phyloP scores from a whole-genome alignment of 2,113 vertebrate genomes.

The Coptodon bakossiorum region DNA sequence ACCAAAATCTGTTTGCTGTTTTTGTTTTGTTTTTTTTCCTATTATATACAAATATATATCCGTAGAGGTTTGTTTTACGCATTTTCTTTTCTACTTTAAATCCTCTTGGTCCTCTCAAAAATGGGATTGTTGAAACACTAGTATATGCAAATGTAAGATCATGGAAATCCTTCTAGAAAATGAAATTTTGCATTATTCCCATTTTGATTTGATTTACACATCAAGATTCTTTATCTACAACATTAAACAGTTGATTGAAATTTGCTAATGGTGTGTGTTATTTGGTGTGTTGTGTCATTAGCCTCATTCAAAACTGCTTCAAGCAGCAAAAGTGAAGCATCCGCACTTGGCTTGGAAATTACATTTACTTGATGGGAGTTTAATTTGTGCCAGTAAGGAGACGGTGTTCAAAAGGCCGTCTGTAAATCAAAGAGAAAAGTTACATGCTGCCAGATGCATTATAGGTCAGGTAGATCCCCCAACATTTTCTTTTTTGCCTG shows the following conservation, averaged over 20 bases:
- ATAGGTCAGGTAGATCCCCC: neutral
- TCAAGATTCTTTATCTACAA: constrained; percentile 89
- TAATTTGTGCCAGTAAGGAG: neutral
- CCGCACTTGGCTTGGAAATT: constrained; percentile 24
- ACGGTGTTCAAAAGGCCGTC: neutral
- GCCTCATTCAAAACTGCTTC: constrained; percentile 53
- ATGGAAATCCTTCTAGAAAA: constrained; percentile 73
- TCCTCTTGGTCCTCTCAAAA: constrained; percentile 69
- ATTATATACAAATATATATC: constrained; percentile 16
- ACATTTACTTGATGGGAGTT: constrained; percentile 5
- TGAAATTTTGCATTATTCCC: constrained; percentile 71
- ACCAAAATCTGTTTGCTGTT: constrained; percentile 72
- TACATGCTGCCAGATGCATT: neutral
- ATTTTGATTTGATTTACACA: constrained; percentile 82
- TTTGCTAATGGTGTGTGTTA: constrained; percentile 65
- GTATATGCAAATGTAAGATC: constrained; percentile 83
- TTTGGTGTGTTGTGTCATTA: constrained; percentile 54
- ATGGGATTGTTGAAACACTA: constrained; percentile 82
- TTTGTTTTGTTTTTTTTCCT: neutral
- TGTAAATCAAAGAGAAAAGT: neutral
- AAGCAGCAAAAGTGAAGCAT: constrained; percentile 50
- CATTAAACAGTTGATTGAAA: constrained; percentile 98
- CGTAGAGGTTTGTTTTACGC: constrained; percentile 29
- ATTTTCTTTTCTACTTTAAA: constrained; percentile 48
- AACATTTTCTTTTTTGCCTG: neutral